Base-by-base conservation (phyloP, 1,140 invertebrate species). In the Callitettix versicolor region DNA sequence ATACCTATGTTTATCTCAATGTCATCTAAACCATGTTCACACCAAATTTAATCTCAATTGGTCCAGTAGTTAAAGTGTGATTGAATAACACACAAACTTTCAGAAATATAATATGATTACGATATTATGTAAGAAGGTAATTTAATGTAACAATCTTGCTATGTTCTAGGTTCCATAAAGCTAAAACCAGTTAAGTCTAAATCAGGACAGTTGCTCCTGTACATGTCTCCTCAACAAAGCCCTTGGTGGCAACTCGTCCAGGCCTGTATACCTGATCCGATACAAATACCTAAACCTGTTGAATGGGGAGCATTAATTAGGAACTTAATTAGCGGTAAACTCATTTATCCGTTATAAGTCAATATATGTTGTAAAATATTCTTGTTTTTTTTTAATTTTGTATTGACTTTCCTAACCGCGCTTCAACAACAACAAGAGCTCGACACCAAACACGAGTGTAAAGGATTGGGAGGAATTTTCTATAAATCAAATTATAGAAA, bases 291-390 rank as follows among this genome's bases (percentile, higher is more conserved):
- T 56, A 65, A 67, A 3, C 56, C 71, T 0, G 69, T 76, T 11
- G 67, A 73, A 63, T 76, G 73, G 73, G 62, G 56, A 34, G 63
- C 66, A 21, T 69, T 76, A 49, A 55, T 71, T 9, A 70, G 66
- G 53, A 71, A 69, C 47, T 53, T 76, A 48, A 68, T 72, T 46
- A 71, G 68, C 63, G 75, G 74, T 9, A 66, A 74, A 62, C 66
- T 76, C 12, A 55, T 76, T 1, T 76, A 76, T 61, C 72, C 74
- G 3, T 62, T 75, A 21, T 59, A 49, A 55, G 11, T 17, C 20
- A 36, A 36, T 36, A n/a, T n/a, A n/a, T n/a, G n/a, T n/a, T n/a
- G n/a, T n/a, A n/a, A n/a, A n/a, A n/a, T n/a, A n/a, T n/a, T n/a
- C n/a, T n/a, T n/a, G n/a, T n/a, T n/a, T n/a, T n/a, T n/a, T n/a